Evolutionary conservation across 2,113 vertebrate species (phyloP).

Genomic region (Ictalurus furcatus): DNA sequence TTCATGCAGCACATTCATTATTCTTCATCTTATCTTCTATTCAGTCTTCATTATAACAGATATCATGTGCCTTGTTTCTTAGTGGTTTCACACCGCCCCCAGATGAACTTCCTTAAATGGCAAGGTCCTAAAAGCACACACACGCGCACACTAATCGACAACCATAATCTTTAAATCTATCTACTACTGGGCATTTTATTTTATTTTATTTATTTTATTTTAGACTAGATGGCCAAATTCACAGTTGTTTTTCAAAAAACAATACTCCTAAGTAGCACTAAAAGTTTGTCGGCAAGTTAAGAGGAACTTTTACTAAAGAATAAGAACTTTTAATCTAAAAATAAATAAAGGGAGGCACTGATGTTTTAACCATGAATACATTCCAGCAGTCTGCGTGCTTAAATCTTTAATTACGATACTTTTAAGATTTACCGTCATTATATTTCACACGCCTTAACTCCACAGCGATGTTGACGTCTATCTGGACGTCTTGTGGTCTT

Average conservation of each 20-base stretch:
- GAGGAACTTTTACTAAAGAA: background rate
- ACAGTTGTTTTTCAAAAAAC: background rate
- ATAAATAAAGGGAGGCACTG: background rate
- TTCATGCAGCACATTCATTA: background rate
- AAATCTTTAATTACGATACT: background rate
- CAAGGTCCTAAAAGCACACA: background rate
- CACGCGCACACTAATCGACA: background rate
- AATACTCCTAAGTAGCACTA: background rate
- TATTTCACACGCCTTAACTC: no score
- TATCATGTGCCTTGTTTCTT: background rate
- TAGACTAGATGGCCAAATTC: background rate
- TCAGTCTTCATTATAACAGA: background rate
- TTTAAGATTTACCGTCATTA: no score
- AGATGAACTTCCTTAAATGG: background rate
- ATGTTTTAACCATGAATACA: background rate
- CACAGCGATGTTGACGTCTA: no score
- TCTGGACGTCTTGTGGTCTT: no score
- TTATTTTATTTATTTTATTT: no score
- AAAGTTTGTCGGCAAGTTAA: background rate
- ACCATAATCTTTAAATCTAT: background rate
- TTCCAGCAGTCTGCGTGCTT: background rate
- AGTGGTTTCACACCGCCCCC: background rate
- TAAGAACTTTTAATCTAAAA: background rate
- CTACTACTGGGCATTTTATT: background rate
- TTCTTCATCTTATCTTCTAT: no score